phyloP scores from a whole-genome alignment of 2,797 vertebrate species.

The Peromyscus melanophrys region DNA sequence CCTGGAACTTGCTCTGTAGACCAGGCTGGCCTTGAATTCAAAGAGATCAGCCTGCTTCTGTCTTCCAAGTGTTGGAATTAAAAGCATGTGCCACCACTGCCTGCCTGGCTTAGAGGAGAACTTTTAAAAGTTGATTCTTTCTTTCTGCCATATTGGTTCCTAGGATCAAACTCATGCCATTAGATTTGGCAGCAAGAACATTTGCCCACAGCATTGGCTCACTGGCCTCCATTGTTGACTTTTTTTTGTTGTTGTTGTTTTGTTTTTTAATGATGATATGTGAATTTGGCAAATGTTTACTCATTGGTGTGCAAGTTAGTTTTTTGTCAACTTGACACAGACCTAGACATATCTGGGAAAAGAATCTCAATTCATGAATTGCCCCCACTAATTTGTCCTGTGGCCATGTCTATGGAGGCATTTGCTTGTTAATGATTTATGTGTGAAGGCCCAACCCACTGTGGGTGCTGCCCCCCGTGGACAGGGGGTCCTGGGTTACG shows the following conservation, averaged over 20 bases:
- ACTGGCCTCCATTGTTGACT: background rate
- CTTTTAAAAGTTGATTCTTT: background rate
- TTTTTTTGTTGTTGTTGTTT: too few species aligned
- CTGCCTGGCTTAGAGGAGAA: background rate
- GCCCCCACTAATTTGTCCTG: background rate
- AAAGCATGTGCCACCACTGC: background rate
- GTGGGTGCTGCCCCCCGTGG: background rate
- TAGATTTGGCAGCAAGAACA: background rate
- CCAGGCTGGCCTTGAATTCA: background rate
- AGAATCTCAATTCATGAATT: background rate
- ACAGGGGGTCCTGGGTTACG: background rate
- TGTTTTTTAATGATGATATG: background rate
- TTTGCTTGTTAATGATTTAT: background rate
- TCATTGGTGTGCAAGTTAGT: background rate
- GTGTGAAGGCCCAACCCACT: background rate
- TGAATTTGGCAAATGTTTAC: slow-evolving; percentile 13
- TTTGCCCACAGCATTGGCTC: background rate
- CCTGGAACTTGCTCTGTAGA: background rate
- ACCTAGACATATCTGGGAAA: background rate
- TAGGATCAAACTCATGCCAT: background rate
- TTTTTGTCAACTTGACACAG: background rate
- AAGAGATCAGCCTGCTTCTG: background rate
- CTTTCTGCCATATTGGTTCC: background rate
- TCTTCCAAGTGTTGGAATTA: too few species aligned
- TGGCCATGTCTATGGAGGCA: background rate